phyloP scores from a whole-genome alignment of 2,797 vertebrate species.

The Halcyon smyrnensis region DNA sequence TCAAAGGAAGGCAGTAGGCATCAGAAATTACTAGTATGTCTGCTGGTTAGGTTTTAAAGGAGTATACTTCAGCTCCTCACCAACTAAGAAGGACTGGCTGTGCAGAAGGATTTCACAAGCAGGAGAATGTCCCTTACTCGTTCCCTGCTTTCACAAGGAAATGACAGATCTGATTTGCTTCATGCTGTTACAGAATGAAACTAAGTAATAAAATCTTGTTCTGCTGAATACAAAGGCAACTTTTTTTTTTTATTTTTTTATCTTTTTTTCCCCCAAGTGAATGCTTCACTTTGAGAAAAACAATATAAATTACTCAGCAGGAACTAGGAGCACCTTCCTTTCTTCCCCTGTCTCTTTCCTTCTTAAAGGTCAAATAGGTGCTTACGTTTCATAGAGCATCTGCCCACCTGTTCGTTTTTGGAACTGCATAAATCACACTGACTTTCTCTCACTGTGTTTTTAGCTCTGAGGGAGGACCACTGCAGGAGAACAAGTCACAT shows the following conservation, averaged over 20 bases:
- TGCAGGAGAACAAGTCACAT: neutral
- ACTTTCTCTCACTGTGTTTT: neutral
- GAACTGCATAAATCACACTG: neutral
- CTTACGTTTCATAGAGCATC: neutral
- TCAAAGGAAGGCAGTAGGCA: neutral
- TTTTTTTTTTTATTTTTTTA: neutral
- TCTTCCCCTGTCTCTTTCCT: neutral
- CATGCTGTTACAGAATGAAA: neutral
- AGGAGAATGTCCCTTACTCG: neutral
- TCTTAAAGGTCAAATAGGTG: neutral
- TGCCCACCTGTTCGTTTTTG: neutral
- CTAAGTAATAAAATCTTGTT: neutral
- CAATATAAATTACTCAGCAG: neutral
- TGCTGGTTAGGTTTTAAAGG: neutral
- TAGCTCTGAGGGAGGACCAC: neutral
- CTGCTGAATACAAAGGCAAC: neutral
- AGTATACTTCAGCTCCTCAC: neutral
- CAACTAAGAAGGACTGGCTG: neutral
- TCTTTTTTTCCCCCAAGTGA: neutral
- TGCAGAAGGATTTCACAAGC: neutral
- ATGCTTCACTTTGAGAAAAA: neutral
- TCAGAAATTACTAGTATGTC: neutral
- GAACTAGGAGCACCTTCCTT: neutral
- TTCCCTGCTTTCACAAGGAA: neutral
- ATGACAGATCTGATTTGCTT: neutral